Conservation (phyloP, 2,113 vertebrate species). For the Mesocricetus auratus region DNA sequence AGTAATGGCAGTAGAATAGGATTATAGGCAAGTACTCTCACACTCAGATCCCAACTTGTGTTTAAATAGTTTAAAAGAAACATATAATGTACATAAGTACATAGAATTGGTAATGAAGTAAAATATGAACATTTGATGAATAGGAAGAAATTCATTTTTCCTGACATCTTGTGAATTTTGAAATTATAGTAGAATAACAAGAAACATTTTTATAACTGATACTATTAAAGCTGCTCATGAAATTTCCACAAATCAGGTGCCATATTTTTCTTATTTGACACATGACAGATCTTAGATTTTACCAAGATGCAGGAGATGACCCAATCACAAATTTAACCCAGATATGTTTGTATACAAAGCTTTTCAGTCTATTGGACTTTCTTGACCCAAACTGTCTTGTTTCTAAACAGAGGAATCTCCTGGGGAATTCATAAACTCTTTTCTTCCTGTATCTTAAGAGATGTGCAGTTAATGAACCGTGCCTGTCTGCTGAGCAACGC, state of each 20-base stretch:
- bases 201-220: background rate
- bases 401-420: background rate
- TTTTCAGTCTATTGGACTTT: background rate
- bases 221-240: background rate
- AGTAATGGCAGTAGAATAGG: background rate
- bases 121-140: background rate
- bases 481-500: background rate
- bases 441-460: background rate
- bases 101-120: background rate
- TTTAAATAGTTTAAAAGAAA: background rate
- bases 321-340: background rate
- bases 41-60: background rate
- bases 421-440: background rate
- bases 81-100: background rate
- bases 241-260: background rate
- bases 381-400: background rate
- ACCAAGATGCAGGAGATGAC: background rate
- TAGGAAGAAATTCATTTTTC: background rate
- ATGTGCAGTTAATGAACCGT: background rate
- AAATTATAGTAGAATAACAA: background rate
- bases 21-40: background rate
- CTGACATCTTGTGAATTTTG: background rate
- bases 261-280: background rate
- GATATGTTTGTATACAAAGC: background rate
- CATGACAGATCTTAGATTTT: background rate